Percentiles rank a stretch among this genome's conserved stretches.
These are phyloP conservation scores for Lepetodrilus schrolli DNA, from an alignment of 2,888 invertebrate genomes.

Conservation along the genomic window DNA sequence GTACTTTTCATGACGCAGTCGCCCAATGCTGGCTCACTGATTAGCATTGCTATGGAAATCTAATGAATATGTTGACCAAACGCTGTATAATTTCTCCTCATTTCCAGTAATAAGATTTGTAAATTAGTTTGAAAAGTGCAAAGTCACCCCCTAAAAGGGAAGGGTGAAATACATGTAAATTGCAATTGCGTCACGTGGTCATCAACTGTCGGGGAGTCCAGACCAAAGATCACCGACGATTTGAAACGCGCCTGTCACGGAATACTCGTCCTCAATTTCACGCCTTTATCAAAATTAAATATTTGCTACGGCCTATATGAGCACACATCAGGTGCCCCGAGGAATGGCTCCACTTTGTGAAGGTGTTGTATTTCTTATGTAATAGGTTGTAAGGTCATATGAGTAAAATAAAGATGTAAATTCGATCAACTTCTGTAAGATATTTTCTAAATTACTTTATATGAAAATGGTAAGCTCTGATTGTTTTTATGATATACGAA, in stretches of 20 bases:
- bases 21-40: neutral
- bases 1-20: too few relatives aligned
- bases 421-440: too few relatives aligned
- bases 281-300: neutral
- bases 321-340: neutral
- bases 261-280: conserved; percentile 1
- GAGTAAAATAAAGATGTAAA: too few relatives aligned
- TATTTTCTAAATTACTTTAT: too few relatives aligned
- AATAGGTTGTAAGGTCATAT: too few relatives aligned
- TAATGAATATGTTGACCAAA: conserved; percentile 12
- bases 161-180: conserved; percentile 22
- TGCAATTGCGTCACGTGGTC: conserved; percentile 7
- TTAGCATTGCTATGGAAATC: neutral
- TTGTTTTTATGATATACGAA: too few relatives aligned
- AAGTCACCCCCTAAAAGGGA: conserved; percentile 5
- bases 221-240: conserved; percentile 1
- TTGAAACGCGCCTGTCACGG: neutral
- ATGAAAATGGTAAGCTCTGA: too few relatives aligned
- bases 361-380: too few relatives aligned
- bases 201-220: neutral
- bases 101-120: conserved; percentile 20
- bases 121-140: conserved; percentile 20
- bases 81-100: neutral
- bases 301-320: neutral
- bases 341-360: too few relatives aligned